Conservation (phyloP, 1,140 invertebrate species). For the Drosophila athabasca region DNA sequence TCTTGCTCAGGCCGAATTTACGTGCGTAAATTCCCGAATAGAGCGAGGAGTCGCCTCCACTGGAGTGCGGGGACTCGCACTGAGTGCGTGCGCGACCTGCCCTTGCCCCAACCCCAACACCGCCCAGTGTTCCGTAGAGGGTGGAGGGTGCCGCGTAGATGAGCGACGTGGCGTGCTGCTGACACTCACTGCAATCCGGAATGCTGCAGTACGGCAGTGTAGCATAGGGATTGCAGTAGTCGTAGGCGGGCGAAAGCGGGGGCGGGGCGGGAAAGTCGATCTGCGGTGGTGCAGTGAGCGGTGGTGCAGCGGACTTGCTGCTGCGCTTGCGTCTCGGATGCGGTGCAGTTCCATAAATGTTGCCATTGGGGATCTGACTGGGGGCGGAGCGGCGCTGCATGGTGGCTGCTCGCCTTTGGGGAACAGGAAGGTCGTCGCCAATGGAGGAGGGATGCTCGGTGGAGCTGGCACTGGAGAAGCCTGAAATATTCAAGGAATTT, state of each 20-base stretch:
- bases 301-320: constrained; percentile 4
- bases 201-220: constrained; percentile 74
- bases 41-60: constrained; percentile 72
- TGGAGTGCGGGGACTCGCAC: constrained; percentile 34
- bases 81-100: constrained; percentile 8
- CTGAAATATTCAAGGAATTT: constrained; percentile 18
- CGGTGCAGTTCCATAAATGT: constrained; percentile 66
- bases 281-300: constrained; percentile 42
- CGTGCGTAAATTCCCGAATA: constrained; percentile 77
- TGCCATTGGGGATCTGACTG: constrained; percentile 17
- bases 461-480: constrained; percentile 72
- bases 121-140: constrained; percentile 61
- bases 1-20: constrained; percentile 86
- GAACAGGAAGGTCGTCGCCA: constrained; percentile 52
- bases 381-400: constrained; percentile 49
- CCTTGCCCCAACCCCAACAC: constrained; percentile 2
- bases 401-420: constrained; percentile 47
- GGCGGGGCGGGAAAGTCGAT: constrained; percentile 79
- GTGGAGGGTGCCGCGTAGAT: constrained; percentile 71
- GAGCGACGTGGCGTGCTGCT: constrained; percentile 63
- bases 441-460: constrained; percentile 75
- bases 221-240: constrained; percentile 79
- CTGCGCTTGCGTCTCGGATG: constrained; percentile 61
- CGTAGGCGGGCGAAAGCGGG: constrained; percentile 78
- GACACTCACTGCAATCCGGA: constrained; percentile 77